phyloP scores from a whole-genome alignment of 2,113 vertebrate genomes.

The Bujurquina vittata region DNA sequence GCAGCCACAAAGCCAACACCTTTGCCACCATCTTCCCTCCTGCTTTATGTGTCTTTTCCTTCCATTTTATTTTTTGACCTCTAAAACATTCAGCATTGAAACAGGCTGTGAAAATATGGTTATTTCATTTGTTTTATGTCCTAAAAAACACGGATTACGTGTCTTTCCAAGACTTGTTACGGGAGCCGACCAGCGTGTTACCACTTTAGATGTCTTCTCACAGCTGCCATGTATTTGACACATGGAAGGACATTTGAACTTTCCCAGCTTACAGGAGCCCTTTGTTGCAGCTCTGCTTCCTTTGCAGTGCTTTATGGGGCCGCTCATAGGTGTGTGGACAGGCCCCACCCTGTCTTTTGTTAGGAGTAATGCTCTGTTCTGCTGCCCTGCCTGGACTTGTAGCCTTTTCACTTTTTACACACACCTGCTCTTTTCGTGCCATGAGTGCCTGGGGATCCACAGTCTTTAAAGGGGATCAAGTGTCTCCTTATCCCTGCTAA shows the following conservation, averaged over 20 bases:
- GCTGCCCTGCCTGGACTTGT: conserved; percentile 69
- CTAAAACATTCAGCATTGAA: neutral
- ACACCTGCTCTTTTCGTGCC: conserved; percentile 68
- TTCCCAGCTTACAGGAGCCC: conserved; percentile 15
- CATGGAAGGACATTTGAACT: neutral
- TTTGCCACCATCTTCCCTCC: neutral
- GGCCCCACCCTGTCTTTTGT: conserved; percentile 62
- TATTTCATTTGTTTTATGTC: neutral
- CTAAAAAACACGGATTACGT: neutral
- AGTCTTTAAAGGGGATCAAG: conserved; percentile 54
- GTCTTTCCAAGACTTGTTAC: neutral
- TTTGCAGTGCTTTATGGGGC: neutral
- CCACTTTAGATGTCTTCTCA: conserved; percentile 9
- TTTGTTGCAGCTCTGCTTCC: conserved; percentile 2
- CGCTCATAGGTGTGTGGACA: conserved; percentile 34
- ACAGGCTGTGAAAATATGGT: neutral
- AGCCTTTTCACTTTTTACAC: conserved; percentile 61
- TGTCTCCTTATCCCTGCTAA: conserved; percentile 52
- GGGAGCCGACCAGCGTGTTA: neutral
- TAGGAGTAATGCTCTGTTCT: conserved; percentile 36
- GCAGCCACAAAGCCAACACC: neutral
- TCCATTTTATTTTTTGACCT: neutral
- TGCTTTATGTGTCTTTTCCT: neutral
- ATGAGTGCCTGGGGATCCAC: conserved; percentile 60
- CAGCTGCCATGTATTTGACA: conserved; percentile 12